Percentiles rank a stretch among this genome's conserved stretches.
Conservation (phyloP, 2,888 invertebrate species). For the Arenicola marina region DNA sequence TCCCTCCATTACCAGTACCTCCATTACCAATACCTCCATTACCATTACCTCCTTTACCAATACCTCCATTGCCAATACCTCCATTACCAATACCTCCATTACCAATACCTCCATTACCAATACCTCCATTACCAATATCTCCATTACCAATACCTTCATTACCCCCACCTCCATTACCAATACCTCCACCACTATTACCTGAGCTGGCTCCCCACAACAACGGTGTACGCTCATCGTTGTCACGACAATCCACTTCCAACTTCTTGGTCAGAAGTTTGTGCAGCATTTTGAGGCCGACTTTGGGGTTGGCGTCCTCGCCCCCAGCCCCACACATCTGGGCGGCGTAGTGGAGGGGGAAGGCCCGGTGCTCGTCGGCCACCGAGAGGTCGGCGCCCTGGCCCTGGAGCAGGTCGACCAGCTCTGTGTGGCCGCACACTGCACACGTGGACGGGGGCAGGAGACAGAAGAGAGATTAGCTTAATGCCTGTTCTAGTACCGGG, state of each 20-base stretch:
- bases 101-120: no score
- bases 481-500: no score
- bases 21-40: no score
- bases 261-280: slow-evolving; percentile 75
- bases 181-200: no score
- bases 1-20: no score
- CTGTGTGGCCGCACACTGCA: slow-evolving; percentile 87
- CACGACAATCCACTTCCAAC: slow-evolving; percentile 81
- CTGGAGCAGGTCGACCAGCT: slow-evolving; percentile 82
- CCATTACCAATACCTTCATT: no score
- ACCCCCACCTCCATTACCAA: no score
- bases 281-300: slow-evolving; percentile 75
- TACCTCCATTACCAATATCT: no score
- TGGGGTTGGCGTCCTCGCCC: slow-evolving; percentile 53
- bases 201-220: slow-evolving; percentile 97
- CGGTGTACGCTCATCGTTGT: slow-evolving; percentile 92
- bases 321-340: slow-evolving; percentile 84
- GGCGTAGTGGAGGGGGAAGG: slow-evolving; percentile 94
- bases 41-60: no score
- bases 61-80: no score
- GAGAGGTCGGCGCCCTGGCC: slow-evolving; percentile 83
- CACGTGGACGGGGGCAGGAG: background rate
- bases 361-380: slow-evolving; percentile 89
- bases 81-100: no score
- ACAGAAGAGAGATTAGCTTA: background rate